Evolutionary conservation across 2,113 vertebrate genomes (phyloP).

Genomic region (Macrotus californicus): DNA sequence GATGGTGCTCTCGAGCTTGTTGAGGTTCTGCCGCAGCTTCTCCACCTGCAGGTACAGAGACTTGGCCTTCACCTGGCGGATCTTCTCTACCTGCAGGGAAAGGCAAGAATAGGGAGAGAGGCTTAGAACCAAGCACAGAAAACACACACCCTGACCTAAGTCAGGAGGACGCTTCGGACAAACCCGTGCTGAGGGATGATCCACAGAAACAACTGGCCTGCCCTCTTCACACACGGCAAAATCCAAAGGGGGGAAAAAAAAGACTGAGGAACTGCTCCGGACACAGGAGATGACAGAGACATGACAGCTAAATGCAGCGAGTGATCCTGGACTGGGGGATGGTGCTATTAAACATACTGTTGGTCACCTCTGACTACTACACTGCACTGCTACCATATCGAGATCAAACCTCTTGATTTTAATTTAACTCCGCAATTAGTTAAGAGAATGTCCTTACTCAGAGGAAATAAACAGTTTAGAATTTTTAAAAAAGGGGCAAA

Average conservation of each 20-base stretch:
- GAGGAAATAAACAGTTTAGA: background rate
- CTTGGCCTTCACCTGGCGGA: conserved; percentile 98
- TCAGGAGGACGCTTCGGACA: background rate
- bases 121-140: background rate
- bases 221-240: accelerated
- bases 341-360: accelerated
- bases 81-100: conserved; percentile 94
- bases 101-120: background rate
- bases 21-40: conserved; percentile 95
- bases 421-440: background rate
- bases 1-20: conserved; percentile 95
- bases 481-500: background rate
- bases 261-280: background rate
- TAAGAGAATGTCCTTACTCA: background rate
- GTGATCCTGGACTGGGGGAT: background rate
- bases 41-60: conserved; percentile 98
- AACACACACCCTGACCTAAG: accelerated
- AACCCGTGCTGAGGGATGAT: accelerated
- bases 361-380: background rate
- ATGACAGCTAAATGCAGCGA: accelerated
- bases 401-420: background rate
- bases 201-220: background rate
- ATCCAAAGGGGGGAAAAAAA: background rate
- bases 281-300: background rate
- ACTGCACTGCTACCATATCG: too few species aligned